These are phyloP conservation scores for Plemyria rubiginata DNA, from an alignment of 2,888 invertebrate genomes.

Conservation along the genomic window DNA sequence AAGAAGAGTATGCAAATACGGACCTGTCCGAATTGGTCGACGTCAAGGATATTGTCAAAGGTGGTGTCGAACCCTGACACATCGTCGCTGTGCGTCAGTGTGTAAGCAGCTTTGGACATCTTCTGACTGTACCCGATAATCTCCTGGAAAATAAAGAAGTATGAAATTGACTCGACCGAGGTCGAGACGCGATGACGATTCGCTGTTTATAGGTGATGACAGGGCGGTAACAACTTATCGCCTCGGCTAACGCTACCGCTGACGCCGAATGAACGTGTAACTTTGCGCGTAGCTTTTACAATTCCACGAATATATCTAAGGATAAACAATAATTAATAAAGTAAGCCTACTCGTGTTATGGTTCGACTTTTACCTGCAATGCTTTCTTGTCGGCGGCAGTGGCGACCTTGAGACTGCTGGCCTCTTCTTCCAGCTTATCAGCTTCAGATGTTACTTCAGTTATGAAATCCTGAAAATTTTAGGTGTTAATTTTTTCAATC, in stretches of 20 bases:
- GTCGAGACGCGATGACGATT: not conserved
- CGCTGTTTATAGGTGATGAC: no score
- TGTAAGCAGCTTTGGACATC: slow-evolving; percentile 51
- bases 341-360: no score
- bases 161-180: not conserved
- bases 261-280: no score
- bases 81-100: slow-evolving; percentile 45
- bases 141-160: slow-evolving; percentile 41
- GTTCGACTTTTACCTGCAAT: no score
- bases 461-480: slow-evolving; percentile 62
- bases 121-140: slow-evolving; percentile 53
- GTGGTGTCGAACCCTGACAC: slow-evolving; percentile 42
- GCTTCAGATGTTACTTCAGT: slow-evolving; percentile 59
- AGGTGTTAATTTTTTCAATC: no score
- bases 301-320: no score
- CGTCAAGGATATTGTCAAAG: slow-evolving; percentile 52
- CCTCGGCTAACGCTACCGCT: no score
- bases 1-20: not conserved
- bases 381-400: slow-evolving; percentile 44
- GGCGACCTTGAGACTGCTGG: slow-evolving; percentile 39
- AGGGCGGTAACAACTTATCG: no score
- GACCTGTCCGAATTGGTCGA: slow-evolving; percentile 61
- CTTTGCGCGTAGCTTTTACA: no score
- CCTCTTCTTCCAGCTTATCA: slow-evolving; percentile 46
- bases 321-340: no score